A percentile compares a stretch with the other conserved stretches of the same genome.
phyloP scores from a whole-genome alignment of 2,888 invertebrate species.

The Meliscaeva auricollis region DNA sequence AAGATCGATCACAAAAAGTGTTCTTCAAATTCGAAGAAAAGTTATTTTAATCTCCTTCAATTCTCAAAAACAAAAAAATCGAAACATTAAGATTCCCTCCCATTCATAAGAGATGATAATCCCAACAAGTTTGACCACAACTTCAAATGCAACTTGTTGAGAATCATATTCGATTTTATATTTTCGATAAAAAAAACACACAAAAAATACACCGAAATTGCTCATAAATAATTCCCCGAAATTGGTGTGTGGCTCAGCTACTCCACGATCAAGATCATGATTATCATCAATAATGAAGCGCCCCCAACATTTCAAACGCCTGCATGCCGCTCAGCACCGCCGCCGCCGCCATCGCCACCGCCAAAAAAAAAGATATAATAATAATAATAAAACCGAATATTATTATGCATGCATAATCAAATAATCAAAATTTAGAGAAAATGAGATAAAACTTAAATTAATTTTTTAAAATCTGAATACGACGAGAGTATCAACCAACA shows the following conservation, averaged over 20 bases:
- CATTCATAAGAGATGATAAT: background rate
- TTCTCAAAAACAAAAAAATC: background rate
- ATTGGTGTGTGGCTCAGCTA: conserved; percentile 36
- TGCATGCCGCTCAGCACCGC: background rate
- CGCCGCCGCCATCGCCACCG: background rate
- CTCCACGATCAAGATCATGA: conserved; percentile 34
- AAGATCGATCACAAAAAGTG: background rate
- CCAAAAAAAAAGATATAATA: background rate
- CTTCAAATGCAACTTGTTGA: conserved; percentile 10
- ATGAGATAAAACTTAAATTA: conserved; percentile 42
- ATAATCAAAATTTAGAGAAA: conserved; percentile 37
- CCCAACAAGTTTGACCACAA: conserved; percentile 23
- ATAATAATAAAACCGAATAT: conserved; percentile 6
- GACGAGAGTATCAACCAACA: too few relatives aligned
- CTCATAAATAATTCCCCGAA: conserved; percentile 64
- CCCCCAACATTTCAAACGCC: conserved; percentile 41
- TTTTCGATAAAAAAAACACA: background rate
- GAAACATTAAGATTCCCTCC: background rate
- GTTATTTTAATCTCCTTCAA: background rate
- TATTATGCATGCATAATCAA: conserved; percentile 44
- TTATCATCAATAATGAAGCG: conserved; percentile 49
- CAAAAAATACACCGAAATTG: conserved; percentile 2
- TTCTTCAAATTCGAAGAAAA: background rate
- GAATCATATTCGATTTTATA: conserved; percentile 8
- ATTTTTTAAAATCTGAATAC: conserved; percentile 39